phyloP scores from a whole-genome alignment of 2,113 vertebrate species.

The Aegypius monachus region DNA sequence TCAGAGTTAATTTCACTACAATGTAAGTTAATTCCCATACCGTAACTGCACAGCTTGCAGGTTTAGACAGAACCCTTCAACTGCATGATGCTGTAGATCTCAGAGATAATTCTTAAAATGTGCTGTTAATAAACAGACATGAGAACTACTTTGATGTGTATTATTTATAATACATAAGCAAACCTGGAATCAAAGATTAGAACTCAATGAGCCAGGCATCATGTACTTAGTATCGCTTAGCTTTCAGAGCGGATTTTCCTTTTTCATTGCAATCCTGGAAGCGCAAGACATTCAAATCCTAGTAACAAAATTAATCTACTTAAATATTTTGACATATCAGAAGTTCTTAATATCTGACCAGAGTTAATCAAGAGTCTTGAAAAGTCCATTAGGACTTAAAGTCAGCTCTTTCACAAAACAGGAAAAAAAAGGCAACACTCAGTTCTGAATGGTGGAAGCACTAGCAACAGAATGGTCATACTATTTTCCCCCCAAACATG shows the following conservation, averaged over 20 bases:
- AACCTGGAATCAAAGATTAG: not conserved
- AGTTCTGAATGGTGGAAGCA: not conserved
- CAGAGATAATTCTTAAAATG: not conserved
- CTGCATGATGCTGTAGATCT: not conserved
- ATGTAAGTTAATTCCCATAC: not conserved
- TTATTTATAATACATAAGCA: not conserved
- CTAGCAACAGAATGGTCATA: not conserved
- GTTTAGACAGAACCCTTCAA: not conserved
- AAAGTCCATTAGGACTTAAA: not conserved
- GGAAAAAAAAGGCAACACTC: not conserved
- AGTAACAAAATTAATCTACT: not conserved
- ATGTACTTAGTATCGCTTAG: not conserved
- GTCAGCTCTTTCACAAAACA: not conserved
- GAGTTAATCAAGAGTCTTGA: not conserved
- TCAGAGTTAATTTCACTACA: not conserved
- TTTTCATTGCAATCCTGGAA: not conserved
- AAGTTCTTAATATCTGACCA: not conserved
- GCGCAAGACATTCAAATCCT: not conserved
- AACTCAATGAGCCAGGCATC: not conserved
- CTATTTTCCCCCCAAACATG: rapidly evolving
- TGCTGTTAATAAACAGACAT: not conserved
- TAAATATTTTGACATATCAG: not conserved
- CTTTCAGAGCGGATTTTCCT: not conserved
- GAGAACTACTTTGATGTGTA: not conserved
- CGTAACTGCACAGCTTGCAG: not conserved